Conservation (phyloP, 2,888 invertebrate genomes). For the Amphipoea oculea region DNA sequence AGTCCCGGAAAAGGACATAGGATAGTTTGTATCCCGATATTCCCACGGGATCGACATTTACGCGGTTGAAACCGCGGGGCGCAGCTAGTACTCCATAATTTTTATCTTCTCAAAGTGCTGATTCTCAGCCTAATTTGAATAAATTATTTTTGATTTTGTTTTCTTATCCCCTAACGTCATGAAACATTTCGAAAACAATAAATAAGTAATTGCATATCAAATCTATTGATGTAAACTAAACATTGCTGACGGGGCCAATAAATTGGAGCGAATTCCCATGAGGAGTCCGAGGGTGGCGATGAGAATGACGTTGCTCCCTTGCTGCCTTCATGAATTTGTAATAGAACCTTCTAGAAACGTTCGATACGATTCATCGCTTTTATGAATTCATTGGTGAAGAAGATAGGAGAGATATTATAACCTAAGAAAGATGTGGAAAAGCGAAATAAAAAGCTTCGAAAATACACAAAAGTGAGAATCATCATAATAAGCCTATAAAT, state of each 20-base stretch:
- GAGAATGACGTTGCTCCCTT: slow-evolving; percentile 14
- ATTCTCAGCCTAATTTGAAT: too few species aligned
- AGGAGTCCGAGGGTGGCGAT: background rate
- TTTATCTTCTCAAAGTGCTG: too few species aligned
- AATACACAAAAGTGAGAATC: too few species aligned
- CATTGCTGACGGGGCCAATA: slow-evolving; percentile 6
- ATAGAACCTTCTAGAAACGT: background rate
- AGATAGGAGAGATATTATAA: background rate
- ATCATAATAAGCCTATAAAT: too few species aligned
- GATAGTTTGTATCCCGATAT: too few species aligned
- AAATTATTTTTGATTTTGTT: too few species aligned
- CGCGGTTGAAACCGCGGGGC: too few species aligned
- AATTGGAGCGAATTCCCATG: slow-evolving; percentile 15
- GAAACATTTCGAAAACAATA: background rate
- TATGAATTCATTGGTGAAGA: slow-evolving; percentile 12
- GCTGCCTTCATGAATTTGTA: slow-evolving; percentile 34
- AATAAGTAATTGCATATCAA: background rate
- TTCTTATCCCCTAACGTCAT: too few species aligned
- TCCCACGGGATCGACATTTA: too few species aligned
- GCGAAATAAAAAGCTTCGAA: background rate
- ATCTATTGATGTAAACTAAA: background rate
- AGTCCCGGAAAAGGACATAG: too few species aligned
- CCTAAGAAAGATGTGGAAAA: background rate
- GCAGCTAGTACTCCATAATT: too few species aligned
- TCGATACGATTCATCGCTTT: slow-evolving; percentile 25